Percentiles rank a stretch among this genome's conserved stretches.
phyloP scores from a whole-genome alignment of 1,140 invertebrate species.

The Drosophila arizonae region DNA sequence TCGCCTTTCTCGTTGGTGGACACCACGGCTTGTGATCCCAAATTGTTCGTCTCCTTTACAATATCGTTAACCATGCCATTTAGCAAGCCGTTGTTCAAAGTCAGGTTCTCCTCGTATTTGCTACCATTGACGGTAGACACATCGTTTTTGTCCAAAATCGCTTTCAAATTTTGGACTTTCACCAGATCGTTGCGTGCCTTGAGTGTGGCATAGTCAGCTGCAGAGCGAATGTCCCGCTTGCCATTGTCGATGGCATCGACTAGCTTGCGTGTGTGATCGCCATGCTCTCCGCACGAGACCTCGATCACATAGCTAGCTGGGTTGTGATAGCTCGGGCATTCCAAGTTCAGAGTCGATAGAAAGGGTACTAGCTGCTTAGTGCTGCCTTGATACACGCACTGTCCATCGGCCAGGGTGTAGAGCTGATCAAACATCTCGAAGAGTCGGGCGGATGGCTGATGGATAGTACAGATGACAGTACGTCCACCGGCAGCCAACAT shows the following conservation, averaged over 20 bases:
- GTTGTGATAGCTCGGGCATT: slow-evolving; percentile 98
- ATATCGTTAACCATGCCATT: slow-evolving; percentile 87
- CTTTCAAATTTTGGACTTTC: slow-evolving; percentile 76
- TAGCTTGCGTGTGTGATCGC: slow-evolving; percentile 92
- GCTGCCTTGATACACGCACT: slow-evolving; percentile 96
- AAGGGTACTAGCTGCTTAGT: slow-evolving; percentile 94
- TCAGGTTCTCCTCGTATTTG: slow-evolving; percentile 84
- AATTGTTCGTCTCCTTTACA: slow-evolving; percentile 84
- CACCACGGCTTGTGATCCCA: slow-evolving; percentile 42
- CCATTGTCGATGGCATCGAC: slow-evolving; percentile 93
- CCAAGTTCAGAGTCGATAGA: slow-evolving; percentile 90
- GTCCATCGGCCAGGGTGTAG: slow-evolving; percentile 96
- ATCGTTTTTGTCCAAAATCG: slow-evolving; percentile 84
- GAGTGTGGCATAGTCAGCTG: slow-evolving; percentile 83
- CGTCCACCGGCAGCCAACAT: slow-evolving; percentile 94
- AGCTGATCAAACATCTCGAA: slow-evolving; percentile 99
- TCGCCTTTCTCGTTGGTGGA: slow-evolving; percentile 77
- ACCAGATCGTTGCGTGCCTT: slow-evolving; percentile 84
- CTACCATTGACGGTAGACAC: slow-evolving; percentile 83
- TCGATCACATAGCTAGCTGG: slow-evolving; percentile 98
- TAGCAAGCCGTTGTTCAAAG: slow-evolving; percentile 68
- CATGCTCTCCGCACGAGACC: slow-evolving; percentile 97
- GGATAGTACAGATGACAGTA: slow-evolving; percentile 98
- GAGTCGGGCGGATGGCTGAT: slow-evolving; percentile 97
- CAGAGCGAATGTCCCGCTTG: slow-evolving; percentile 88